phyloP scores from a whole-genome alignment of 2,113 vertebrate genomes.

The Mungos mungo region DNA sequence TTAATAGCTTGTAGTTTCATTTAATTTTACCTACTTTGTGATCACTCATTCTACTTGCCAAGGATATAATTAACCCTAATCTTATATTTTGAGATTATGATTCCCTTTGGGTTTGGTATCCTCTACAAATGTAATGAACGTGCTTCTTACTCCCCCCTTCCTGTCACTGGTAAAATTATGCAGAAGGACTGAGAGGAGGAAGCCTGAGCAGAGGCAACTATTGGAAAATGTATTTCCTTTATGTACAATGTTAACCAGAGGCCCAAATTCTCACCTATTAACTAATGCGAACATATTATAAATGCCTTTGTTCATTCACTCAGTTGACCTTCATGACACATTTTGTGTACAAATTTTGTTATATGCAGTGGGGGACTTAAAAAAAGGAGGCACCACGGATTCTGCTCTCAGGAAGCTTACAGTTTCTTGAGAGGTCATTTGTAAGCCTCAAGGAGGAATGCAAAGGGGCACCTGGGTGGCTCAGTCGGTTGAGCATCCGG shows the following conservation, averaged over 20 bases:
- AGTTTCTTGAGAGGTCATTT: not conserved
- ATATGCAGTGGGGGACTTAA: not conserved
- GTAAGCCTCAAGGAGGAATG: not conserved
- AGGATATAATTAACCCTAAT: slow-evolving; percentile 33
- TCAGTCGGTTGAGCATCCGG: no score
- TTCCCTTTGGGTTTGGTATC: not conserved
- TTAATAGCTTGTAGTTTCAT: not conserved
- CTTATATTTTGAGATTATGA: not conserved
- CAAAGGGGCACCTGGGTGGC: no score
- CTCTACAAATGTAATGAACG: slow-evolving; percentile 12
- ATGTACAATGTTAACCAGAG: not conserved
- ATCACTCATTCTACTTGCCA: slow-evolving; percentile 1
- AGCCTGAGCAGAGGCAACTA: not conserved
- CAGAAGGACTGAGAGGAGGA: not conserved
- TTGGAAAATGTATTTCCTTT: not conserved
- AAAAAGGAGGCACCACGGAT: not conserved
- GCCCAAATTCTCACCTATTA: not conserved
- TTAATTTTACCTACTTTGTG: slow-evolving; percentile 15
- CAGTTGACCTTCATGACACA: not conserved
- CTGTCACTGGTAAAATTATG: not conserved
- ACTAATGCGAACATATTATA: not conserved
- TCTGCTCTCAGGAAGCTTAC: not conserved
- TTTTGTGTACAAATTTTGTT: not conserved
- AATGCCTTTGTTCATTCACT: not conserved
- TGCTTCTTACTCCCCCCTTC: not conserved